Percentiles rank a stretch among this genome's conserved stretches.
phyloP scores from a whole-genome alignment of 2,888 invertebrate species.

The Augochlorella aurata region DNA sequence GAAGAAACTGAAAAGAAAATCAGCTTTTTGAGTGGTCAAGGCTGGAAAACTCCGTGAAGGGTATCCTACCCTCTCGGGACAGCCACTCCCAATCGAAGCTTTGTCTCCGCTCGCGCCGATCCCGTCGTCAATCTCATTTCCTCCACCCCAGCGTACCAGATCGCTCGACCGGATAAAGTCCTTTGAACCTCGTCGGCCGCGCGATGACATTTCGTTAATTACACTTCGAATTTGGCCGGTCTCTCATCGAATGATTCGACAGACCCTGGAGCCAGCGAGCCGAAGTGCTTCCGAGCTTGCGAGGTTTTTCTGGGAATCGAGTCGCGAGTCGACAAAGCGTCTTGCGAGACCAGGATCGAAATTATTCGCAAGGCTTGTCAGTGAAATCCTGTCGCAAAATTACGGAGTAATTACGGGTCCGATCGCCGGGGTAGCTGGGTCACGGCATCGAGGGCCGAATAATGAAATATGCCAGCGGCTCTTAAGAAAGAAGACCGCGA shows the following conservation, averaged over 20 bases:
- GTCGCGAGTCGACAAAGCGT: not conserved
- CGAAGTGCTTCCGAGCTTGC: not conserved
- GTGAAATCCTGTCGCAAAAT: not conserved
- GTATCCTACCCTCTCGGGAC: not conserved
- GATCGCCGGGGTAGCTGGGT: constrained; percentile 8
- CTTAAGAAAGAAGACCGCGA: constrained; percentile 2
- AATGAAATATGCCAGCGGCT: constrained; percentile 26
- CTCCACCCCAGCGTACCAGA: constrained; percentile 28
- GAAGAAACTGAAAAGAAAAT: not conserved
- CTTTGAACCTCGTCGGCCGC: constrained; percentile 70
- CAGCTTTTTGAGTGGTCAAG: not conserved
- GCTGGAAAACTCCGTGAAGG: not conserved
- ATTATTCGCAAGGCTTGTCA: not conserved
- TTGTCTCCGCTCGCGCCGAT: constrained; percentile 26
- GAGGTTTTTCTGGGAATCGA: not conserved
- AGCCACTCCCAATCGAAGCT: constrained; percentile 17
- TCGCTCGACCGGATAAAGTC: constrained; percentile 67
- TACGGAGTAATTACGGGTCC: constrained; percentile 30
- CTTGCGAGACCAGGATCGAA: constrained; percentile 4
- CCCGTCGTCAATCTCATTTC: constrained; percentile 63
- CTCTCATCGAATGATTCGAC: constrained; percentile 52
- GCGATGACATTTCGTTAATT: constrained; percentile 72
- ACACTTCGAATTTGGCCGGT: constrained; percentile 57
- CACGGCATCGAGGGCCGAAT: not conserved
- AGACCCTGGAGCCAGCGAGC: constrained; percentile 27